Base-by-base conservation (phyloP, 1,140 invertebrate genomes). In the Musca vetustissima region DNA sequence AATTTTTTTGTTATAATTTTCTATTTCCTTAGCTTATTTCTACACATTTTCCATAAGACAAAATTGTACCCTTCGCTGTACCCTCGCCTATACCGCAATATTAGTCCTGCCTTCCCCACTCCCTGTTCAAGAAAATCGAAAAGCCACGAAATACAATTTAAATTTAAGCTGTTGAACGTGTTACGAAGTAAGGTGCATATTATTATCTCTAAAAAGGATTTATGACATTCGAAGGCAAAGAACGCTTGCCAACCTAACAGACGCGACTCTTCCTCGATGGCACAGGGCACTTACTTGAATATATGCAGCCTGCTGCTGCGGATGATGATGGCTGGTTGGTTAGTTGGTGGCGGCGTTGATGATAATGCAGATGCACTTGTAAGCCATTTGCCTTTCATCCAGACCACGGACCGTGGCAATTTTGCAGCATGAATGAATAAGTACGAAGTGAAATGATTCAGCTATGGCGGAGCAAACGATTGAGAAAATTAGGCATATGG, bases 181-280 rank as follows among this genome's bases (percentile, higher is more conserved):
- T 65, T n/a, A 36, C 25, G n/a, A 61, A 50, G 64, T 36, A 65
- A 65, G 64, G 64, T 65, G 64, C 64, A 65, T 65, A 65, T 65
- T 65, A 65, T 65, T 65, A 65, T 49, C 43, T 48, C 47, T 53
- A 53, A 24, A 49, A 65, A 65, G 48, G 64, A 65, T 65, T 48
- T 49, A 65, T 65, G 64, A 65, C 43, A 65, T 65, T 65, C 57
- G 64, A 47, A 49, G 36, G n/a, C 21, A 65, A 6, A 50, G 25
- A 65, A 8, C 8, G 50, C 8, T 21, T 15, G 36, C 36, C 36
- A 49, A 25, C 25, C 22, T 17, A n/a, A n/a, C n/a, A n/a, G n/a
- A n/a, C n/a, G n/a, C n/a, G n/a, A n/a, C 17, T 11, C 15, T 64
- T 25, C 7, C 15, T 47, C 2, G 21, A 36, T 43, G n/a, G n/a